Percentiles rank a stretch among this genome's conserved stretches.
Evolutionary conservation across 2,797 vertebrate species (phyloP).

Genomic region (Chelmon rostratus): DNA sequence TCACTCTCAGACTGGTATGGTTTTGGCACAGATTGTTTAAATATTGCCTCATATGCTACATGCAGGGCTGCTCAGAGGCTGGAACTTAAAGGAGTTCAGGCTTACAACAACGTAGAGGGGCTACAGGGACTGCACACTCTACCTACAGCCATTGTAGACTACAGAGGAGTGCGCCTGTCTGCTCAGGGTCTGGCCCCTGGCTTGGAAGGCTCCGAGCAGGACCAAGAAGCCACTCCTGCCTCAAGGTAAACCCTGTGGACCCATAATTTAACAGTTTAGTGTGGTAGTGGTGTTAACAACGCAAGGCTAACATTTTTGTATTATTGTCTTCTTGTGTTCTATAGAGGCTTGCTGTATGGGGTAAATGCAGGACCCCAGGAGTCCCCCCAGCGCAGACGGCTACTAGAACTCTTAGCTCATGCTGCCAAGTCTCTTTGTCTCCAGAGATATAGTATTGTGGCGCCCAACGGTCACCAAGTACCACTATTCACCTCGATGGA

Average conservation of each 20-base stretch:
- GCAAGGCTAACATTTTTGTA: background rate
- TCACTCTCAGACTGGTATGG: background rate
- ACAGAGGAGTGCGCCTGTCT: conserved; percentile 87
- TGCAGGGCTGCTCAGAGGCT: conserved; percentile 80
- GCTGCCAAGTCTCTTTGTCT: conserved; percentile 81
- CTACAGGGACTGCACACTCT: conserved; percentile 86
- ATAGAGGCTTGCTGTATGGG: conserved; percentile 85
- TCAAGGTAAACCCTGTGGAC: conserved; percentile 57
- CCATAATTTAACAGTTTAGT: background rate
- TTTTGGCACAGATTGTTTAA: conserved; percentile 1
- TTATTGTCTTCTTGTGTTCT: conserved; percentile 16
- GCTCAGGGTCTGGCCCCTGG: conserved; percentile 90
- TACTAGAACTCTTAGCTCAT: conserved; percentile 82
- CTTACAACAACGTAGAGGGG: conserved; percentile 83
- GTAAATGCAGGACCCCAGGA: conserved; percentile 80
- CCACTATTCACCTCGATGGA: conserved; percentile 88
- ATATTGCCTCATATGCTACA: background rate
- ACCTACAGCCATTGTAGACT: conserved; percentile 88
- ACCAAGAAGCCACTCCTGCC: conserved; percentile 59
- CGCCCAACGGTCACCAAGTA: conserved; percentile 71
- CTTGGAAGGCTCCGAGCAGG: conserved; percentile 81
- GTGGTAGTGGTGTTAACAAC: background rate
- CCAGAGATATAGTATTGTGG: conserved; percentile 80
- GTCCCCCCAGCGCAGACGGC: conserved; percentile 78
- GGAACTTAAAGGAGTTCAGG: conserved; percentile 83